These are phyloP conservation scores for Escarpia spicata DNA, from an alignment of 2,888 invertebrate genomes.

Conservation along the genomic window DNA sequence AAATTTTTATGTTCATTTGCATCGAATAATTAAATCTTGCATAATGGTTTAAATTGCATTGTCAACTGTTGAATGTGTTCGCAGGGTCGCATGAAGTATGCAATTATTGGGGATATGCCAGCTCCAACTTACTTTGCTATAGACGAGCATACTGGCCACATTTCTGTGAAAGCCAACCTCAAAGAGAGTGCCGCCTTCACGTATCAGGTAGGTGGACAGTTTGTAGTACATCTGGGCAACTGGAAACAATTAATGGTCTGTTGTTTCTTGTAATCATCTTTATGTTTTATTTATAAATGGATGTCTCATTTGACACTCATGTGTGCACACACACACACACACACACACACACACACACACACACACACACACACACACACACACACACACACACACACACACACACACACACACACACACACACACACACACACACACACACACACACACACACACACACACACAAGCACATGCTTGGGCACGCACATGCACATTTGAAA, in stretches of 20 bases:
- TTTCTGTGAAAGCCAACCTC: conserved; percentile 37
- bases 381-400: too few relatives aligned
- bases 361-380: too few relatives aligned
- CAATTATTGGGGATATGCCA: conserved; percentile 50
- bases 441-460: too few relatives aligned
- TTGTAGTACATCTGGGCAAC: neutral
- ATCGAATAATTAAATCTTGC: neutral
- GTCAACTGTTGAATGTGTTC: conserved; percentile 25
- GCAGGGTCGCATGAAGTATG: conserved; percentile 51
- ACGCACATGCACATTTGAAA: too few relatives aligned
- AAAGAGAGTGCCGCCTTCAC: conserved; percentile 34
- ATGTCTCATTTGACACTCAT: neutral
- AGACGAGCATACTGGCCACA: conserved; percentile 40
- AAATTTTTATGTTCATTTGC: neutral
- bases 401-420: too few relatives aligned
- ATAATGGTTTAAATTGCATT: neutral
- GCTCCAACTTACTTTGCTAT: conserved; percentile 53
- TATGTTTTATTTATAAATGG: neutral
- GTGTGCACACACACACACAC: neutral
- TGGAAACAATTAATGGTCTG: neutral
- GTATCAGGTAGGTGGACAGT: conserved; percentile 46
- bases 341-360: too few relatives aligned
- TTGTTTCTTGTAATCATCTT: neutral
- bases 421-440: too few relatives aligned
- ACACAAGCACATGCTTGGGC: too few relatives aligned